These are phyloP conservation scores for Meliscaeva auricollis DNA, from an alignment of 2,888 invertebrate genomes.

Conservation along the genomic window DNA sequence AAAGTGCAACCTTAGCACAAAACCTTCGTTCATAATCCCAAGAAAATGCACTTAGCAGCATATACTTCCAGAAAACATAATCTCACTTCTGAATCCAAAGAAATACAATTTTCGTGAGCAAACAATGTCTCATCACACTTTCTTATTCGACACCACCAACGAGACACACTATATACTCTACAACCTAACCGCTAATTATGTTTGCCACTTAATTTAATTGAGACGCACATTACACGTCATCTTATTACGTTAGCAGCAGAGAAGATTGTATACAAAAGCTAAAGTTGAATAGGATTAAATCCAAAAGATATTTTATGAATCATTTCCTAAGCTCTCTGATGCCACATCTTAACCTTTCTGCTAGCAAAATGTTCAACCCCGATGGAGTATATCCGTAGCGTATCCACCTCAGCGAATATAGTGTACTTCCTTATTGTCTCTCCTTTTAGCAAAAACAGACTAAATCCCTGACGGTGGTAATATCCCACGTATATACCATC, in stretches of 20 bases:
- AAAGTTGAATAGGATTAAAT: constrained; percentile 71
- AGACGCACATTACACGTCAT: constrained; percentile 76
- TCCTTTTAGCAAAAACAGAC: constrained; percentile 40
- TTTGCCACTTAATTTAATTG: constrained; percentile 76
- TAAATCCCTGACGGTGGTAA: constrained; percentile 74
- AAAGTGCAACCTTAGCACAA: constrained; percentile 17
- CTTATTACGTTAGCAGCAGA: constrained; percentile 69
- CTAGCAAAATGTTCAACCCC: constrained; percentile 23
- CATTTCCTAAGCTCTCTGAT: constrained; percentile 70
- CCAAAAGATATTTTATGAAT: constrained; percentile 76
- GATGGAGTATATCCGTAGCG: constrained; percentile 22
- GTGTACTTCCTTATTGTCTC: constrained; percentile 46
- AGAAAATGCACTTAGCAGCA: constrained; percentile 6
- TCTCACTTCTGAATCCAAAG: constrained; percentile 7
- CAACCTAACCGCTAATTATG: constrained; percentile 72
- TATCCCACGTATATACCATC: constrained; percentile 71
- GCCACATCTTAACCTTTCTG: constrained; percentile 51
- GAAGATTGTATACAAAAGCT: constrained; percentile 43
- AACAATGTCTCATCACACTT: constrained; percentile 40
- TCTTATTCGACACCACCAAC: constrained; percentile 2
- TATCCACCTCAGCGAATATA: constrained; percentile 60
- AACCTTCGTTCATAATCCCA: not conserved
- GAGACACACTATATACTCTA: not conserved
- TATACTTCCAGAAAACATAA: constrained; percentile 7
- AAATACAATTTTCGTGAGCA: constrained; percentile 64